Evolutionary conservation across 2,888 invertebrate species (phyloP).

Genomic region (Nomada fabriciana): DNA sequence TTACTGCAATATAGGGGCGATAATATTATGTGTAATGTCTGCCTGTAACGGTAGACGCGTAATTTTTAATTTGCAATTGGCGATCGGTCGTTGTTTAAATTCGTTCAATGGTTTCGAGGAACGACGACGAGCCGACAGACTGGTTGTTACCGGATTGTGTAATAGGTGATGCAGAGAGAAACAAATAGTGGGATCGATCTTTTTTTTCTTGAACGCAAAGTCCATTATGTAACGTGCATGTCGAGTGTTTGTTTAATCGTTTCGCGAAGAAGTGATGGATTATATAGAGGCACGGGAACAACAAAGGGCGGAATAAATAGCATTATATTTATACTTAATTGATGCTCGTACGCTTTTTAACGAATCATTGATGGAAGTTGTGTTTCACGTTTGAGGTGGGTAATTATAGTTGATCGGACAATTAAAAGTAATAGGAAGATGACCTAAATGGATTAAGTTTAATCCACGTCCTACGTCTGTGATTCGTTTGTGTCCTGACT

Average conservation of each 20-base stretch:
- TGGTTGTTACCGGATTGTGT: background rate
- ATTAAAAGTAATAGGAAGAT: background rate
- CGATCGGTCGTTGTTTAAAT: conserved; percentile 1
- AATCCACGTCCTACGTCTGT: background rate
- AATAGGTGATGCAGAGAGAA: conserved; percentile 2
- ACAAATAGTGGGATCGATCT: conserved; percentile 16
- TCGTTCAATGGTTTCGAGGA: background rate
- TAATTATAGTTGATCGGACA: background rate
- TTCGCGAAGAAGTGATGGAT: conserved; percentile 14
- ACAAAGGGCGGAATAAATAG: background rate
- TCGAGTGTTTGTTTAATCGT: conserved; percentile 26
- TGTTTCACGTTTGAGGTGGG: background rate
- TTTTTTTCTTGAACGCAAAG: conserved; percentile 23
- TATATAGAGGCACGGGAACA: background rate
- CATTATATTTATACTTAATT: background rate
- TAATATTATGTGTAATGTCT: background rate
- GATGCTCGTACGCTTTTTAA: background rate
- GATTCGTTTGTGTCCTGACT: background rate
- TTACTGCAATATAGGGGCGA: too few relatives aligned
- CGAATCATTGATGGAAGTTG: background rate
- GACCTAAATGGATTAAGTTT: background rate
- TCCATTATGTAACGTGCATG: conserved; percentile 20
- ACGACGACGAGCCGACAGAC: conserved; percentile 5
- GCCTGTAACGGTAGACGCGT: conserved; percentile 16
- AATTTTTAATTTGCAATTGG: background rate